Percentiles rank a stretch among this genome's conserved stretches.
phyloP scores from a whole-genome alignment of 23 tunicate species.

The Pegea sp. region DNA sequence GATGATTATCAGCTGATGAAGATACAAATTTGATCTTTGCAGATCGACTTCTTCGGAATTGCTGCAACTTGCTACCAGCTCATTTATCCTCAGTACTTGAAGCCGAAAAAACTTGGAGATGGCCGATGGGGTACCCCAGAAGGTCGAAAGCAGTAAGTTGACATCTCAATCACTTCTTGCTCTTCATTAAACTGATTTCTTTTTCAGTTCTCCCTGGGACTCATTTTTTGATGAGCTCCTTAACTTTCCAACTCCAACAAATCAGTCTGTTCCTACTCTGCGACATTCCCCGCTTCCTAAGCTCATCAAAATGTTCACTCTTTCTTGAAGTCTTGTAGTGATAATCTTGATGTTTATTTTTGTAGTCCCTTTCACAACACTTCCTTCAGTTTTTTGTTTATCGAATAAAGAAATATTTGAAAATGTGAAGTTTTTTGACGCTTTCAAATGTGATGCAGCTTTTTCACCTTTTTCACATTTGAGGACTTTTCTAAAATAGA shows the following conservation, averaged over 20 bases:
- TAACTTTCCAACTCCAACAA: constrained; percentile 16
- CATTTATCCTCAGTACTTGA: constrained; percentile 26
- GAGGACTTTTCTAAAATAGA: no score
- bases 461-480: no score
- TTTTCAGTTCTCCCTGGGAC: constrained; percentile 1
- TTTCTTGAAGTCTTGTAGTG: no score
- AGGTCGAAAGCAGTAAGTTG: constrained; percentile 13
- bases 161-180: no score
- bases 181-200: not conserved
- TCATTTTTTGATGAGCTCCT: constrained; percentile 9
- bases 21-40: no score
- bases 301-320: constrained; percentile 2
- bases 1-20: no score
- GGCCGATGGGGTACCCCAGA: constrained; percentile 8
- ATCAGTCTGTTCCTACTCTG: not conserved
- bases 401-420: no score
- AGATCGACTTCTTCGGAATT: constrained; percentile 36
- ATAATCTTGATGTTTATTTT: no score
- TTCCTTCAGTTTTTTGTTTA: no score
- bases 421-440: no score
- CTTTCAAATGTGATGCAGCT: no score
- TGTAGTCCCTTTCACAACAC: no score
- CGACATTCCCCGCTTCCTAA: constrained; percentile 10
- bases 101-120: constrained; percentile 5
- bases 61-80: constrained; percentile 37